A percentile compares a stretch with the other conserved stretches of the same genome.
These are phyloP conservation scores for Pherbina coryleti DNA, from an alignment of 2,888 invertebrate genomes.

Conservation along the genomic window DNA sequence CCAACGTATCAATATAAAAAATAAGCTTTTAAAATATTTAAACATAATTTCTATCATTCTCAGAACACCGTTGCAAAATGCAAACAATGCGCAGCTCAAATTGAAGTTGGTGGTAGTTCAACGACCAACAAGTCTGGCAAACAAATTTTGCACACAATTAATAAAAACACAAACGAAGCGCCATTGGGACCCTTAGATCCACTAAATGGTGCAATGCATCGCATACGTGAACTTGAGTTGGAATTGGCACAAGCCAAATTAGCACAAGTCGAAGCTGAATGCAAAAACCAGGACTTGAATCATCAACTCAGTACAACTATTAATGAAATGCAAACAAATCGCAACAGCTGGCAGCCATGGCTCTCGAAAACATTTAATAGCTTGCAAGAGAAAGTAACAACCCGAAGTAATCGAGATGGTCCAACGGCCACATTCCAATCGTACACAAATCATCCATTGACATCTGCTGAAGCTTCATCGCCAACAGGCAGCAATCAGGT, in stretches of 20 bases:
- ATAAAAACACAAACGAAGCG: conserved; percentile 57
- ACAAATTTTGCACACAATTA: conserved; percentile 38
- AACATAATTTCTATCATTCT: conserved; percentile 41
- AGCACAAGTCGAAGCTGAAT: conserved; percentile 96
- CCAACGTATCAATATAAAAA: no score
- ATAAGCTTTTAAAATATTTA: background rate
- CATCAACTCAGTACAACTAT: conserved; percentile 89
- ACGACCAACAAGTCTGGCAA: conserved; percentile 11
- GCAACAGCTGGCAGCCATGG: conserved; percentile 87
- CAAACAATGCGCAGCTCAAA: conserved; percentile 62
- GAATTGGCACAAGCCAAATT: conserved; percentile 97
- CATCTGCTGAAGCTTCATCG: conserved; percentile 62
- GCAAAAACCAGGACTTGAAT: conserved; percentile 93
- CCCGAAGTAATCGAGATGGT: conserved; percentile 56
- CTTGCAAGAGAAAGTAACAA: conserved; percentile 68
- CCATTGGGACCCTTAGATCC: conserved; percentile 68
- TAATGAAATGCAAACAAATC: conserved; percentile 77
- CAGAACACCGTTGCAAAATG: conserved; percentile 74
- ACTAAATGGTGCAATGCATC: conserved; percentile 65
- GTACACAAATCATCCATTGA: conserved; percentile 58
- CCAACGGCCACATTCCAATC: conserved; percentile 68
- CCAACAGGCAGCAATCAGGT: conserved; percentile 66
- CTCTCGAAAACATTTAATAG: conserved; percentile 86
- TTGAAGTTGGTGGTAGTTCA: conserved; percentile 48
- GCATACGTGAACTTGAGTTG: conserved; percentile 90